Base-by-base conservation (phyloP, 2,888 invertebrate genomes). In the Perdita meconis region DNA sequence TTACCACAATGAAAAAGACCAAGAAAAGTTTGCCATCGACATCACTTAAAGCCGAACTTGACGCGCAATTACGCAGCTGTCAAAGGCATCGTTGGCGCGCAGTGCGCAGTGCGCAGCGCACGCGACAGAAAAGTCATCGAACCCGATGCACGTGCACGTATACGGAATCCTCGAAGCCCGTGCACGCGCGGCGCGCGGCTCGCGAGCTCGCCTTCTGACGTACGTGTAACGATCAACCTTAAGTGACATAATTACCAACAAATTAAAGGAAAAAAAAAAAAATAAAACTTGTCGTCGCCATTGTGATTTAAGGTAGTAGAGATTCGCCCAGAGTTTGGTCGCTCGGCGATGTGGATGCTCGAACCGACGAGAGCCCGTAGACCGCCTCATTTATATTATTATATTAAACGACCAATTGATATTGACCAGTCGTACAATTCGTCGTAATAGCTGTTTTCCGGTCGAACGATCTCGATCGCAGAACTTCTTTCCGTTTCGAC, bases 251-350 rank as follows among this genome's bases (percentile, higher is more conserved):
- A 83, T 63, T 81, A 75, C 65, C 67, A 63, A 79, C 70, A 64
- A 78, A 75, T 78, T 78, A 79, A 81, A 81, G 53, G 77, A 85
- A 81, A 82, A 19, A 79, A 81, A 81, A 53, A 75, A 85, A 81
- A 82, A 19, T 19, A 47, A 86, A 84, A 86, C 80, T 87, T 87
- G 87, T 89, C 88, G 87, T 88, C 88, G 85, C 87, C 87, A 86
- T 88, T 90, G 89, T 89, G 87, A 90, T 90, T 88, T 88, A 87
- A 87, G 86, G 86, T 86, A 87, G 84, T 82, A 69, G 69, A 86
- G 47, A 64, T 72, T 64, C 68, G 44, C 60, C 71, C 78, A 53
- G 47, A 38, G 42, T 24, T 47, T 56, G 26, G 61, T 81, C 75
- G 47, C 71, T 76, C 70, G 53, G 72, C 34, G 10, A 44, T 80